Evolutionary conservation across 1,140 invertebrate genomes (phyloP).

Genomic region (Battus philenor): DNA sequence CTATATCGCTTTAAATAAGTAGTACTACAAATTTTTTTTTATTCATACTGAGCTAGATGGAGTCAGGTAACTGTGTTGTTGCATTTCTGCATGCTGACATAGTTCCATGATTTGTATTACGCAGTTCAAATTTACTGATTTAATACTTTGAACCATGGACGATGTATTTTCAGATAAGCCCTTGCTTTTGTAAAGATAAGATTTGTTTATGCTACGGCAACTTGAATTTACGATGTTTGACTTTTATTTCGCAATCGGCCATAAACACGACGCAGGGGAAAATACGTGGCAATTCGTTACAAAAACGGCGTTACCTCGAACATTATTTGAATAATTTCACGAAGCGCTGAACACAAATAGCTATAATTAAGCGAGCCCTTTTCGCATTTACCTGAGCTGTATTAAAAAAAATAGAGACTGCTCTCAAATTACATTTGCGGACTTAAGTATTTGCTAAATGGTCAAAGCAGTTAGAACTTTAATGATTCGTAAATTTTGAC

Average conservation of each 20-base stretch:
- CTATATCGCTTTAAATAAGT: too few relatives aligned
- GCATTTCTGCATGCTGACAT: too few relatives aligned
- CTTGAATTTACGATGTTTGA: slow-evolving; percentile 50
- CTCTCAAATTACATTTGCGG: too few relatives aligned
- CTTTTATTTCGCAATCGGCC: slow-evolving; percentile 57
- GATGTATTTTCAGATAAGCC: slow-evolving; percentile 34
- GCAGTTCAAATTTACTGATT: slow-evolving; percentile 12
- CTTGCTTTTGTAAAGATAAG: slow-evolving; percentile 31
- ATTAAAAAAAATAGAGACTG: slow-evolving; percentile 6
- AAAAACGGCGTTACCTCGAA: slow-evolving; percentile 58
- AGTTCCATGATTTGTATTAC: background rate
- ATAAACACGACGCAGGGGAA: slow-evolving; percentile 56
- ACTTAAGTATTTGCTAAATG: too few relatives aligned
- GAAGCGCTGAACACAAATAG: slow-evolving; percentile 60
- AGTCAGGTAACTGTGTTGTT: too few relatives aligned
- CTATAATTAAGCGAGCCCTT: slow-evolving; percentile 57
- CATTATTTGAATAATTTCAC: slow-evolving; percentile 68
- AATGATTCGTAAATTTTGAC: too few relatives aligned
- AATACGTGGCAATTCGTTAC: slow-evolving; percentile 55
- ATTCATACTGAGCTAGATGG: too few relatives aligned
- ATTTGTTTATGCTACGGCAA: slow-evolving; percentile 31
- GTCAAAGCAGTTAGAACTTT: too few relatives aligned
- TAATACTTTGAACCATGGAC: slow-evolving; percentile 8
- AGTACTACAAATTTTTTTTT: too few relatives aligned
- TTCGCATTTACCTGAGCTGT: slow-evolving; percentile 24